phyloP scores from a whole-genome alignment of 2,113 vertebrate species.

The Myotis lucifugus region DNA sequence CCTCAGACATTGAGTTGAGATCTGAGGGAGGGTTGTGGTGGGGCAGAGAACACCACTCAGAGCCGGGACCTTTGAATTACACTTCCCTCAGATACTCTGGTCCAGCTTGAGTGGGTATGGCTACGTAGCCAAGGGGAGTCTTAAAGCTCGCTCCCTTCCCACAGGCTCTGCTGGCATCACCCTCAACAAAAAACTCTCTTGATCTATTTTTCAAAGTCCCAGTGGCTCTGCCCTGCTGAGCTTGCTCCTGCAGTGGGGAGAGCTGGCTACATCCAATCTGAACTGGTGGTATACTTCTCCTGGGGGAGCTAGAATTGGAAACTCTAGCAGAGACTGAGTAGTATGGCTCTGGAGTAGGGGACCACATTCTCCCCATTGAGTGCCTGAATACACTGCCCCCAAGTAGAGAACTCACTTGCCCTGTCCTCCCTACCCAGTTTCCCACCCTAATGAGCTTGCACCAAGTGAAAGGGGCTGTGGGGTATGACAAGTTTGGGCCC shows the following conservation, averaged over 20 bases:
- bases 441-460: neutral
- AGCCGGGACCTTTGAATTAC: neutral
- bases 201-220: neutral
- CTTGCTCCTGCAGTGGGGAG: neutral
- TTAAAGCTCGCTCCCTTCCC: neutral
- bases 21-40: neutral
- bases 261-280: neutral
- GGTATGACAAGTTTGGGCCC: neutral
- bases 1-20: neutral
- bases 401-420: neutral
- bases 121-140: neutral
- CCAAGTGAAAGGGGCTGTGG: neutral
- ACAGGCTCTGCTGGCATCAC: neutral
- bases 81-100: neutral
- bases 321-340: neutral
- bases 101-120: neutral
- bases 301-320: neutral
- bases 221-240: neutral
- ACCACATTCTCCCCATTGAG: neutral
- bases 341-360: neutral
- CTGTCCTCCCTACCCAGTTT: neutral
- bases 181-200: neutral
- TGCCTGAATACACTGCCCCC: neutral
- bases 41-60: neutral
- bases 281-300: neutral